Base-by-base conservation (phyloP, 2,888 invertebrate species). In the Dione vanillae region DNA sequence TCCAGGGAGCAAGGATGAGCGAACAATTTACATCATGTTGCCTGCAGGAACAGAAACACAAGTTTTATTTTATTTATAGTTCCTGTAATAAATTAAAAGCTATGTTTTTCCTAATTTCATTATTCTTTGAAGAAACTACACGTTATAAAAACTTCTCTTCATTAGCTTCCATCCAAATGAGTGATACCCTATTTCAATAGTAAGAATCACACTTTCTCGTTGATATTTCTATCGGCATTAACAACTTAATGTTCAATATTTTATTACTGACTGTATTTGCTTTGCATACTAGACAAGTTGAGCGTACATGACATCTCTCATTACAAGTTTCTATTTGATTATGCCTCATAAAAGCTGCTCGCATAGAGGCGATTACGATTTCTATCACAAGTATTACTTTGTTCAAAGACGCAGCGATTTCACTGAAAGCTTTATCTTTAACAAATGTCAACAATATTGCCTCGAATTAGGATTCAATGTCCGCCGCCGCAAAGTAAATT, bases 301-400 rank as follows among this genome's bases (percentile, higher is more conserved):
- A 84, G 82, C 82, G 86, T 83, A 85, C 81, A 88, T 83, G 88
- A 89, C 89, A 90, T 91, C 90, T 89, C 90, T 89, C 90, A 92
- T 91, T 91, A 88, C 92, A 90, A 88, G 92, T 92, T 92, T 93
- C 93, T 92, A 93, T 92, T 93, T 92, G 92, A 91, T 92, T 91
- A 89, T 85, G 87, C 82, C 85, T 89, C 91, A 90, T 91, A 91
- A 90, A 91, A 88, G 83, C 79, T 81, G 85, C 88, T 91, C 84
- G 85, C 90, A 85, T 84, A 81, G 84, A 86, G 82, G 82, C 86
- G 90, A 91, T 91, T 91, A 90, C 83, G 91, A 89, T 92, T 90
- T 91, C 91, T 90, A 91, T 92, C 87, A 90, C 90, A 91, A 89
- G 88, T 89, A 88, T 86, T 85, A 90, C 87, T 86, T 83, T 85